Base-by-base conservation (phyloP, 2,113 vertebrate species). In the Ailurus styani region DNA sequence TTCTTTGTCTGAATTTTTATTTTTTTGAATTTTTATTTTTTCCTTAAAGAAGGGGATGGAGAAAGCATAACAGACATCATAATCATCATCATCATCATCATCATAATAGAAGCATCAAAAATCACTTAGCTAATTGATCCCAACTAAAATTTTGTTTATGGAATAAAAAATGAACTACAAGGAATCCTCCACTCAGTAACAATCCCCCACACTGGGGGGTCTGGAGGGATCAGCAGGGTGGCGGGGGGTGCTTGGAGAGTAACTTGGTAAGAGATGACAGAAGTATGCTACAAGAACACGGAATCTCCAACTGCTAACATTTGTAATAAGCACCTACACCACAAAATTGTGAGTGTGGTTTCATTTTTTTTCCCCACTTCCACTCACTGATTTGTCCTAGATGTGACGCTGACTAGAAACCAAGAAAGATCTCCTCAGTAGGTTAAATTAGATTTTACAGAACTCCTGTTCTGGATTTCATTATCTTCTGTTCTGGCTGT, bases 231-330 rank as follows among this genome's bases (percentile, higher is more conserved):
- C 15, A 6, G 6, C 64, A n/a, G 11, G 13, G n/a, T 34, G 11
- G 40, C 2, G 0, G n/a, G 8, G 6, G 5, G 4, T 72, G 21
- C 15, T 27, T 42, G 40, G 34, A 88, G n/a, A 50, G 68, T 18
- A 50, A n/a, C 2, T 27, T 52, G 29, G 3, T 52, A 14, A 54
- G 66, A 84, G 82, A 29, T 68, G n/a, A 89, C 14, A 34, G 54
- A 7, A 7, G 12, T 7, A 0, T 2, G 7, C 3, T 42, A 6
- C 3, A 50, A 12, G 29, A 62, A 60, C 60, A n/a, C 2, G 3
- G 4, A 45, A 6, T 60, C 14, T 88, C 31, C 25, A 54, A 21
- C 3, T 0, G 23, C 47, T n/a, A 10, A 93, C 12, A 47, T 93
- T 42, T 75, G 21, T 73, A n/a, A 57, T 82, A 42, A 86, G 1